Evolutionary conservation across 2,888 invertebrate species (phyloP), one percentile per base, ranked within the genome.

Genomic region (Apodemia duryi): DNA sequence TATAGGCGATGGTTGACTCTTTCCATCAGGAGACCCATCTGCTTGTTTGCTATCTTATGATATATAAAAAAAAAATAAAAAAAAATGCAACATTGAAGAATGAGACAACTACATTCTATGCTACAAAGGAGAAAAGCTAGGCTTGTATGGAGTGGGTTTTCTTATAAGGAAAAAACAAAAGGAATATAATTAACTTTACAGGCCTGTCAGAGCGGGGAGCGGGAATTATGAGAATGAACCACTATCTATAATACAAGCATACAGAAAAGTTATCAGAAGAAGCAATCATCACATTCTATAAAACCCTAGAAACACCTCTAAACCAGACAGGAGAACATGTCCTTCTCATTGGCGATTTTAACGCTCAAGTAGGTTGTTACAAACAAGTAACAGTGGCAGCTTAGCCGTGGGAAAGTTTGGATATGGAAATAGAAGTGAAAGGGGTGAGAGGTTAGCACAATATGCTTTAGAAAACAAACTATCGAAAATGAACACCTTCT

Each of bases 321-420:
- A 28, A 52, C n/a, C n/a, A 21, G 7, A 6, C 28, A 21, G 6
- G 21, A n/a, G 28, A 52, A 52, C 21, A 52, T 21, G 52, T 52
- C 28, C 52, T 52, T 52, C 52, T 52, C 7, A 52, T 52, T 52
- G 52, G 52, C 7, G 52, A 52, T 28, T 21, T 52, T 28, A 52
- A 52, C 52, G 28, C 52, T 52, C 21, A 52, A 28, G 52, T 52
- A 21, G 52, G 52, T 21, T 21, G 21, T 21, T 21, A 7, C 52
- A 52, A 28, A 52, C 52, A 7, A 28, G 7, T 52, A n/a, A 7
- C n/a, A 52, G 28, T 9, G 67, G 69, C 61, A 62, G 66, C 10
- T 6, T 52, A 5, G 46, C 69, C n/a, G 49, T 70, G 62, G 69
- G 70, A 21, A 65, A 67, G 62, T 66, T 67, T 63, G 66, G 70